Percentiles rank a stretch among this genome's conserved stretches.
Conservation (phyloP, 2,888 invertebrate genomes). For the Melinaea marsaeus region DNA sequence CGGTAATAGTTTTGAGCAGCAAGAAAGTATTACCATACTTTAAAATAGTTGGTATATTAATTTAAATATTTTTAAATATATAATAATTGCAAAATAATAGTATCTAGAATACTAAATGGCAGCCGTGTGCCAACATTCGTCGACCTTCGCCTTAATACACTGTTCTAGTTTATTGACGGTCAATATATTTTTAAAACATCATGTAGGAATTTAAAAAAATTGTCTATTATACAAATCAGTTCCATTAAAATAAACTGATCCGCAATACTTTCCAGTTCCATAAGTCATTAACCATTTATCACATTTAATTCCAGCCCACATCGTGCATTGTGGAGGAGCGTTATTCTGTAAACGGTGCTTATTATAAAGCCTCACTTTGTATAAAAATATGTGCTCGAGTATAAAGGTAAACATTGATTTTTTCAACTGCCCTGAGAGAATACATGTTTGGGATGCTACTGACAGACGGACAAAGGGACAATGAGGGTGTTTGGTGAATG, state of each 20-base stretch:
- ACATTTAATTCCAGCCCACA: constrained; percentile 67
- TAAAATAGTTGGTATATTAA: constrained; percentile 14
- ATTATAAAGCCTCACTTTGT: constrained; percentile 74
- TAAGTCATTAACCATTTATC: constrained; percentile 48
- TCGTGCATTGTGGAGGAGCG: constrained; percentile 70
- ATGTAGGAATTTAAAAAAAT: background rate
- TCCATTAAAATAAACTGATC: background rate
- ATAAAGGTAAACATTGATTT: constrained; percentile 77
- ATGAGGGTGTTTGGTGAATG: constrained; percentile 67
- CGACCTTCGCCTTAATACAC: constrained; percentile 61
- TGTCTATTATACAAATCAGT: background rate
- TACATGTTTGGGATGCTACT: constrained; percentile 71
- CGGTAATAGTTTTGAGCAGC: constrained; percentile 38
- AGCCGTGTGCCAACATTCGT: constrained; percentile 65
- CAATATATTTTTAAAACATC: constrained; percentile 61
- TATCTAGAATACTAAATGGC: constrained; percentile 27
- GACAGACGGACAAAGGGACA: constrained; percentile 69
- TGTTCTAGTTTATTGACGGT: constrained; percentile 68
- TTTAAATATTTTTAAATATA: constrained; percentile 18
- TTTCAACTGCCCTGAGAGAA: constrained; percentile 66
- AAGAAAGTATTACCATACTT: constrained; percentile 42
- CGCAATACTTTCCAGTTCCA: constrained; percentile 23
- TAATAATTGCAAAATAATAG: constrained; percentile 23
- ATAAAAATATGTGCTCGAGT: constrained; percentile 74
- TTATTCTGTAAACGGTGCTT: constrained; percentile 75